These are phyloP conservation scores for Hycleus phaleratus DNA, from an alignment of 1,140 invertebrate genomes.

Conservation along the genomic window DNA sequence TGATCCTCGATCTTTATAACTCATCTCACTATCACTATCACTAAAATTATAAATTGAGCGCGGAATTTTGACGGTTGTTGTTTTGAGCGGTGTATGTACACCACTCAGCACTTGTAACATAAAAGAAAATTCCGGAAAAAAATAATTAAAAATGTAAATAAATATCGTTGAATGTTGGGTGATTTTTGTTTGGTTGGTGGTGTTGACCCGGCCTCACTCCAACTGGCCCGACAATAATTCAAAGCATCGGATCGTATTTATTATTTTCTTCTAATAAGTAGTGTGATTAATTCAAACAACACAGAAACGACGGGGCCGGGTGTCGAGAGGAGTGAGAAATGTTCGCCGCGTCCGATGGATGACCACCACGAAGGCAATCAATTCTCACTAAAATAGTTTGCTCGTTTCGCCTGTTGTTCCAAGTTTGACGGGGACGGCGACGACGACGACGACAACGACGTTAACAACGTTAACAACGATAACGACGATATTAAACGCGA, in stretches of 20 bases:
- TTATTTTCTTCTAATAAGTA: no score
- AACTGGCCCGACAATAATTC: neutral
- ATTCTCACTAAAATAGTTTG: conserved; percentile 39
- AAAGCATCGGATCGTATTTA: neutral
- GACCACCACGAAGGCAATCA: conserved; percentile 31
- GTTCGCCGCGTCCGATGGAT: conserved; percentile 3
- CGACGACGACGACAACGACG: no score
- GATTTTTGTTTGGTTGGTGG: no score
- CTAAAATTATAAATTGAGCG: conserved; percentile 39
- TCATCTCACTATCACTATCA: conserved; percentile 43
- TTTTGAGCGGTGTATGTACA: conserved; percentile 29
- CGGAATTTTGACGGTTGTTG: conserved; percentile 40
- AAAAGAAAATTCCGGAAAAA: conserved; percentile 3
- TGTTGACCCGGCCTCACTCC: conserved; percentile 1
- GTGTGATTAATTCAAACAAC: neutral
- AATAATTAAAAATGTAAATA: neutral
- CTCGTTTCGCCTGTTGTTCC: no score
- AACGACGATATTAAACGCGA: conserved; percentile 25
- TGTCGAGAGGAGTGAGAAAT: neutral
- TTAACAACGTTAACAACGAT: no score
- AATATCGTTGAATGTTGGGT: neutral
- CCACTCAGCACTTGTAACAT: conserved; percentile 27
- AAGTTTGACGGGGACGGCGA: no score
- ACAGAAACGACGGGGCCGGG: neutral
- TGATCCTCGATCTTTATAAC: conserved; percentile 40